Conservation (phyloP, 92 coral and sea anemone genomes). For the Paragorgia papillata region DNA sequence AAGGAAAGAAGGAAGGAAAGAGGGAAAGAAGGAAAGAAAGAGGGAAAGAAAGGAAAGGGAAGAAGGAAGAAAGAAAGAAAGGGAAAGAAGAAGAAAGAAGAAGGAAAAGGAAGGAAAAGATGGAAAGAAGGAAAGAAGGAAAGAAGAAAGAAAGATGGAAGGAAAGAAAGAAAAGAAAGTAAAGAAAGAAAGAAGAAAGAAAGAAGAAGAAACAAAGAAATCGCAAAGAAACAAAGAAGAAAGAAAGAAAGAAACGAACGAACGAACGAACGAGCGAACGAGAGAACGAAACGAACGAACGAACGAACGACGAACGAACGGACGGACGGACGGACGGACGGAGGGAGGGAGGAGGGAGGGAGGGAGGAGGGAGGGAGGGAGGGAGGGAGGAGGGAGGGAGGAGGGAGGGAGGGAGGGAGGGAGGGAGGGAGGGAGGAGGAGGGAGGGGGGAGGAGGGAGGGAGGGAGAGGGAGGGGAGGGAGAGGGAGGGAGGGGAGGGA, state of each 20-base stretch:
- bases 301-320: neutral
- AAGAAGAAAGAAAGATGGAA: no score
- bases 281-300: neutral
- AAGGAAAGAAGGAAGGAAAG: slow-evolving; percentile 18
- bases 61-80: no score
- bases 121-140: no score
- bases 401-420: neutral
- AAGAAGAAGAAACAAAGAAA: no score
- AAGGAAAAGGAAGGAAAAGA: no score
- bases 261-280: neutral
- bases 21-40: no score
- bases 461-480: neutral
- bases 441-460: neutral
- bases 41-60: no score
- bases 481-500: neutral
- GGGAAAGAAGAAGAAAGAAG: no score
- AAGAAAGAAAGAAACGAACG: neutral
- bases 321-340: neutral
- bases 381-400: neutral
- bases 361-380: neutral
- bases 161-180: no score
- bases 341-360: neutral
- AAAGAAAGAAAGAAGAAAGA: no score
- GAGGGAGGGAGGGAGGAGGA: neutral
- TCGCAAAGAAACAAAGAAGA: no score